phyloP scores from a whole-genome alignment of 2,888 invertebrate species.

The Lagria hirta region DNA sequence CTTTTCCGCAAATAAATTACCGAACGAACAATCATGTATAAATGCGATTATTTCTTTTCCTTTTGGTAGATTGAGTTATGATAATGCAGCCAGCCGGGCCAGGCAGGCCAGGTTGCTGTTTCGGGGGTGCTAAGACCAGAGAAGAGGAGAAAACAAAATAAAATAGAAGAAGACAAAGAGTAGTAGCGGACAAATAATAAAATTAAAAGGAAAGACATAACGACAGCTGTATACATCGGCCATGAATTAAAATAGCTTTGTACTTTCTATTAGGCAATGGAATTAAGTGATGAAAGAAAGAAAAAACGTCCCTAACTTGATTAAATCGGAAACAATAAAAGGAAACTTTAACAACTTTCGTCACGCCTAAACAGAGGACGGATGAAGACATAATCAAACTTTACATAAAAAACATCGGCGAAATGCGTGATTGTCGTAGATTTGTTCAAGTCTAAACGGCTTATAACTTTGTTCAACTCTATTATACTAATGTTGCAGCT shows the following conservation, averaged over 20 bases:
- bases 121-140: constrained; percentile 12
- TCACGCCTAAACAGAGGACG: constrained; percentile 36
- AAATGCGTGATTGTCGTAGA: constrained; percentile 38
- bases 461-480: constrained; percentile 36
- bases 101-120: not conserved
- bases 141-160: constrained; percentile 17
- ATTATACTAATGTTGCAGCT: constrained; percentile 35
- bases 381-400: constrained; percentile 34
- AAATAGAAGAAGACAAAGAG: constrained; percentile 19
- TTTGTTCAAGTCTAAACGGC: constrained; percentile 32
- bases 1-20: constrained; percentile 24
- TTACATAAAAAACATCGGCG: constrained; percentile 28
- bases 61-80: constrained; percentile 14
- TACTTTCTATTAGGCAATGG: constrained; percentile 38
- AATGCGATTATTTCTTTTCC: constrained; percentile 7
- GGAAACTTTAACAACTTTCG: constrained; percentile 40
- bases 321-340: constrained; percentile 48
- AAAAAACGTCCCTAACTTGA: constrained; percentile 42
- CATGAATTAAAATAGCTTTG: constrained; percentile 30
- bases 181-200: constrained; percentile 22
- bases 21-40: constrained; percentile 11
- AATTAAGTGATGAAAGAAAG: constrained; percentile 34
- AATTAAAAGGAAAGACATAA: constrained; percentile 21
- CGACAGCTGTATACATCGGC: constrained; percentile 20
- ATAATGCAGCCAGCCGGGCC: constrained; percentile 9